Conservation (phyloP, 2,797 vertebrate species). For the Pipistrellus pipistrellus region DNA sequence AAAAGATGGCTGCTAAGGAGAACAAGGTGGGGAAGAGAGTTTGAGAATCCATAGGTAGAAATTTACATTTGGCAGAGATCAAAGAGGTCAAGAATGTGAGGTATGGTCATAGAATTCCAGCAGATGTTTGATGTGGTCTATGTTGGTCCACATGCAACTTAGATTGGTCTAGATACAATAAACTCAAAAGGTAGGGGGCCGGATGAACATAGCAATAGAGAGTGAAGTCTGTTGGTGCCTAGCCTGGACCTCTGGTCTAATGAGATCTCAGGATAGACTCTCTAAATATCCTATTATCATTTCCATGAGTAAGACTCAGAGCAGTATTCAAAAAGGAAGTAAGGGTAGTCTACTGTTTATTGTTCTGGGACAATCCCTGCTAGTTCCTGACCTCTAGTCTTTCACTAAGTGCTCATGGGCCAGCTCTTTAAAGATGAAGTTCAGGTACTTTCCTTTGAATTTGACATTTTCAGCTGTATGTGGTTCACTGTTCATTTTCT, state of each 20-base stretch:
- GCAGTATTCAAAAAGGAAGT: not conserved
- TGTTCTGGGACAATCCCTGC: not conserved
- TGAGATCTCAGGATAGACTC: not conserved
- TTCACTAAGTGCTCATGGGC: not conserved
- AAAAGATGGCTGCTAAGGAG: not conserved
- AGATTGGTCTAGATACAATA: not conserved
- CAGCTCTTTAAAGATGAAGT: not conserved
- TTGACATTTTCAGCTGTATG: not conserved
- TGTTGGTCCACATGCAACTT: not conserved
- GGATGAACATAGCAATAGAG: not conserved
- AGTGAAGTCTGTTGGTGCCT: not conserved
- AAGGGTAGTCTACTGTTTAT: not conserved
- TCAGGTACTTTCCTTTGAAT: not conserved
- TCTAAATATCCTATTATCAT: not conserved
- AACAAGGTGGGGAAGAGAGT: not conserved
- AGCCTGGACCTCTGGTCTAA: not conserved
- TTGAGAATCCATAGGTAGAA: not conserved
- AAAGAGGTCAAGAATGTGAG: not conserved
- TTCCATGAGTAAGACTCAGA: not conserved
- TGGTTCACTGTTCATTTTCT: not conserved
- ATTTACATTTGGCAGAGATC: constrained; percentile 26
- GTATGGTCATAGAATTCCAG: not conserved
- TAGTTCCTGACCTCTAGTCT: not conserved
- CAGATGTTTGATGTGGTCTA: not conserved
- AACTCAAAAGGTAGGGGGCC: not conserved